These are phyloP conservation scores for Oligia latruncula DNA, from an alignment of 2,888 invertebrate species.

Conservation along the genomic window DNA sequence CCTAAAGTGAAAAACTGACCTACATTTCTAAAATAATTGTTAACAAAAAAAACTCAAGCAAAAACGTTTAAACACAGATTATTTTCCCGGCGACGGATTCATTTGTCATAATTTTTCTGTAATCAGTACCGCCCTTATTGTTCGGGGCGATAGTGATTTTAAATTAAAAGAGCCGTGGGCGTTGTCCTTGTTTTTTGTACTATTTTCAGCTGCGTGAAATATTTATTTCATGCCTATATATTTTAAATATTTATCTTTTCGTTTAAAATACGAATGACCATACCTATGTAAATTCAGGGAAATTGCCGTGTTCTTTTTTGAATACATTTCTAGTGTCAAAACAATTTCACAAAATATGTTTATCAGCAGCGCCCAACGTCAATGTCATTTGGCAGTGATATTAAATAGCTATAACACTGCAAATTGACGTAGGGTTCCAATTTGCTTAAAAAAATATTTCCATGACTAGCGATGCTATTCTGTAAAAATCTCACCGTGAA, in stretches of 20 bases:
- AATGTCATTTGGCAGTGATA: too few relatives aligned
- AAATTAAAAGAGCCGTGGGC: constrained; percentile 85
- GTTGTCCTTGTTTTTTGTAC: constrained; percentile 76
- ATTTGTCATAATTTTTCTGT: constrained; percentile 75
- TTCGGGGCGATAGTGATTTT: constrained; percentile 80
- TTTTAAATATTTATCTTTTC: background rate
- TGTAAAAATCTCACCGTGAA: too few relatives aligned
- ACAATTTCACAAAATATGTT: too few relatives aligned
- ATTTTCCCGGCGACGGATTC: constrained; percentile 62
- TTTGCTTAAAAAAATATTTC: too few relatives aligned
- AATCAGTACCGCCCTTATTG: constrained; percentile 74
- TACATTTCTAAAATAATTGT: background rate
- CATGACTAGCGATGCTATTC: too few relatives aligned
- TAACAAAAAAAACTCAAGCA: constrained; percentile 3
- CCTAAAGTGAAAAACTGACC: background rate
- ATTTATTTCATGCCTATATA: background rate
- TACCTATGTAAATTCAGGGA: too few relatives aligned
- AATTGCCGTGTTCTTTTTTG: background rate
- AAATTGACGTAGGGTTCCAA: too few relatives aligned
- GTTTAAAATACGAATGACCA: background rate
- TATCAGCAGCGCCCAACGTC: too few relatives aligned
- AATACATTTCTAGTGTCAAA: background rate
- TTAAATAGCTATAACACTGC: too few relatives aligned
- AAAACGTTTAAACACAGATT: constrained; percentile 48
- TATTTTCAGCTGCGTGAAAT: constrained; percentile 33